Evolutionary conservation across 2,888 invertebrate genomes (phyloP).

Genomic region (Tuta absoluta): DNA sequence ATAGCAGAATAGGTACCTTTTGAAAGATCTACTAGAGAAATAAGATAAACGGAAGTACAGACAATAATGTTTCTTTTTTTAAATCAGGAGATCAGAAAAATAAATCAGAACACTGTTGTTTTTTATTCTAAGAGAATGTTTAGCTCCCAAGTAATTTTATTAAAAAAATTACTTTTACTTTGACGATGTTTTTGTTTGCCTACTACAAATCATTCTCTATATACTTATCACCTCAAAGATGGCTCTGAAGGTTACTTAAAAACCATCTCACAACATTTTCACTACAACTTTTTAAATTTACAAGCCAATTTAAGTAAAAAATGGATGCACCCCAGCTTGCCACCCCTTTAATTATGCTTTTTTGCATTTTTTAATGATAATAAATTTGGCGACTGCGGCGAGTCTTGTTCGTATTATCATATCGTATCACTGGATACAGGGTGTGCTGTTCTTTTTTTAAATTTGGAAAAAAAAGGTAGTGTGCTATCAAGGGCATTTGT

Average conservation of each 20-base stretch:
- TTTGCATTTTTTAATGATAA: constrained; percentile 78
- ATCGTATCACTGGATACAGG: background rate
- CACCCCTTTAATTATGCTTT: constrained; percentile 79
- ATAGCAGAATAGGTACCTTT: no score
- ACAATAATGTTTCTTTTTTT: no score
- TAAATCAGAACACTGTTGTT: no score
- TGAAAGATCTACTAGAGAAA: no score
- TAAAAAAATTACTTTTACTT: no score
- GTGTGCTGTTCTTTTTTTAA: background rate
- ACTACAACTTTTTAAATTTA: constrained; percentile 75
- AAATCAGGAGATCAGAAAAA: no score
- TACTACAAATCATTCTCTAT: background rate
- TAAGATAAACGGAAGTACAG: no score
- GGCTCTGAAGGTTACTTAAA: constrained; percentile 3
- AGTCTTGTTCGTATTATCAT: constrained; percentile 40
- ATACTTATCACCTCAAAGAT: background rate
- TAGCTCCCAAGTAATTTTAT: no score
- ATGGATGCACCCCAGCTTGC: constrained; percentile 67
- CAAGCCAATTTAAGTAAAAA: constrained; percentile 80
- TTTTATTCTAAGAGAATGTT: no score
- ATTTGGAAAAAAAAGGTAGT: background rate
- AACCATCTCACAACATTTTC: constrained; percentile 29
- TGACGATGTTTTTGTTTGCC: no score
- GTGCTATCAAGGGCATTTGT: no score
- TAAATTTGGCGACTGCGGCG: constrained; percentile 66